Base-by-base conservation (phyloP, 2,888 invertebrate species). In the Ectemnius continuus region DNA sequence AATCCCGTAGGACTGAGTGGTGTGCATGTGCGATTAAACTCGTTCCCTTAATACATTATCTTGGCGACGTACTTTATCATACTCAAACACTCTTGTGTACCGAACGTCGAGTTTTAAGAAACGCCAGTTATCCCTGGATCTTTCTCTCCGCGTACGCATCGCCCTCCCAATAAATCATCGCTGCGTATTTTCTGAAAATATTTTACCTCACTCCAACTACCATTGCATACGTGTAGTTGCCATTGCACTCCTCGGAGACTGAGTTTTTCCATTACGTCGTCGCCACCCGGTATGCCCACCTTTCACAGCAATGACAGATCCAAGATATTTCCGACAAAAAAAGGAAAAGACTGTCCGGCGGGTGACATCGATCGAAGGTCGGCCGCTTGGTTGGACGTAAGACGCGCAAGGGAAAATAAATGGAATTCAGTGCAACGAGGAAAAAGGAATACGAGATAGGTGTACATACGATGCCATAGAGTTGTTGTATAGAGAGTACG, bases 81-180 rank as follows among this genome's bases (percentile, higher is more conserved):
- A 63, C 60, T 75, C 67, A 80, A 81, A 82, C 77, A 81, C 80
- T 82, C 69, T 77, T 80, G 63, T 61, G 67, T 60, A 58, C 47
- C 48, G 61, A 66, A 61, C 57, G 56, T 69, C 66, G 26, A 52
- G 28, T 20, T 18, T 52, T 58, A 70, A 59, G 71, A 71, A 70
- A 69, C 20, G 11, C 59, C 52, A 18, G 26, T 14, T 28, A 57
- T 68, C 23, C 65, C 20, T 18, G 36, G 36, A 36, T 36, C 36
- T 36, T 6, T 36, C 36, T 36, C 36, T 36, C 36, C 36, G 4
- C 36, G 36, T 36, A 36, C 36, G 36, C 36, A 36, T 36, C 36
- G 36, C 36, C 36, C 36, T 11, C 36, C 36, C 36, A 36, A 36
- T 36, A 36, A 36, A 36, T 36, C 8, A 36, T 36, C 36, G 36